Conservation (phyloP, 2,797 vertebrate genomes). For the Heterohyrax brucei region DNA sequence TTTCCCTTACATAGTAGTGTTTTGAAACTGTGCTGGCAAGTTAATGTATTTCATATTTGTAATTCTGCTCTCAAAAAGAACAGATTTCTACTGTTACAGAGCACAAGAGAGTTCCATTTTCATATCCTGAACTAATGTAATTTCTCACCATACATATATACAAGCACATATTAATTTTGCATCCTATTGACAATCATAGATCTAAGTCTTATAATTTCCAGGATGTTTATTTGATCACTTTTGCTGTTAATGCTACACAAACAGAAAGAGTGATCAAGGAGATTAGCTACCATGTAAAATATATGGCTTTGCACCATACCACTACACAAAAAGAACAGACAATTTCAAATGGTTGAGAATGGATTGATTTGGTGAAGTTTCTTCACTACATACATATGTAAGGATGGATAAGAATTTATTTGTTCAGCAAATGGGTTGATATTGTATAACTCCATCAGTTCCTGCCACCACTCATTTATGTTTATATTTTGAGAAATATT, state of each 20-base stretch:
- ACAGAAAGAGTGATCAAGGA: background rate
- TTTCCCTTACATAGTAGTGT: background rate
- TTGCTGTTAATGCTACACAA: conserved; percentile 26
- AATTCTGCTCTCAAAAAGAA: background rate
- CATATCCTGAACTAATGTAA: background rate
- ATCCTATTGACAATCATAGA: background rate
- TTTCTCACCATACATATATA: background rate
- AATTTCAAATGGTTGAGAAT: background rate
- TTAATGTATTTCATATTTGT: conserved; percentile 11
- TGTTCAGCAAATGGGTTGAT: conserved; percentile 21
- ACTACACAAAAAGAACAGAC: background rate
- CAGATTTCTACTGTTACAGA: background rate
- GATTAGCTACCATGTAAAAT: conserved; percentile 28
- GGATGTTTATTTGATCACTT: conserved; percentile 10
- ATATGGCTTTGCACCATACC: background rate
- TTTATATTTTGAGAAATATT: conserved; percentile 3
- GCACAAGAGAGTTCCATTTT: background rate
- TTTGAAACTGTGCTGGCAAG: background rate
- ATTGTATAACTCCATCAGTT: conserved; percentile 24
- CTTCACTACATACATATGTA: background rate
- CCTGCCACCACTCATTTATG: conserved; percentile 35
- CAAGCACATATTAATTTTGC: background rate
- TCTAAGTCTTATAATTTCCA: background rate
- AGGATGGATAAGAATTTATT: background rate
- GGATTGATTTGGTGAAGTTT: background rate